Percentiles rank a stretch among this genome's conserved stretches.
Conservation (phyloP, 2,113 vertebrate genomes). For the Malurus melanocephalus region DNA sequence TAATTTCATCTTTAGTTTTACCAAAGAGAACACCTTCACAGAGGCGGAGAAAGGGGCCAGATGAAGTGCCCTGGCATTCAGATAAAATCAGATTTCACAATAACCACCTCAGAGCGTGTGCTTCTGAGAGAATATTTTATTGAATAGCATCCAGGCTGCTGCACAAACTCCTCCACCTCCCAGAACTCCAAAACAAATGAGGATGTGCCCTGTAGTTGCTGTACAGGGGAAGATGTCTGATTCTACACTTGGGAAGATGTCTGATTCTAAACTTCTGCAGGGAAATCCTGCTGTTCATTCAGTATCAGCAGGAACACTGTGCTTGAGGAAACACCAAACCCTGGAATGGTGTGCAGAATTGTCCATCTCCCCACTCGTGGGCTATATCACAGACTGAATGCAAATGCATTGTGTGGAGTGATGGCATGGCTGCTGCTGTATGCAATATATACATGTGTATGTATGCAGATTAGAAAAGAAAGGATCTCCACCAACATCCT, state of each 20-base stretch:
- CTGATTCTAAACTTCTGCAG: neutral
- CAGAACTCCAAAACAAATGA: conserved; percentile 14
- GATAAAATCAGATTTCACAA: conserved; percentile 8
- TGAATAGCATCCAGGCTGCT: neutral
- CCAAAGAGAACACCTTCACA: neutral
- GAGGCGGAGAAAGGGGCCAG: neutral
- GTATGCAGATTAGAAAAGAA: neutral
- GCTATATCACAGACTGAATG: neutral
- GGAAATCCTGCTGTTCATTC: neutral
- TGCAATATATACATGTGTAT: neutral
- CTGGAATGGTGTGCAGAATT: neutral
- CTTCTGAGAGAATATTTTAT: conserved; percentile 16
- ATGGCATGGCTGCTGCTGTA: neutral
- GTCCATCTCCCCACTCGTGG: neutral
- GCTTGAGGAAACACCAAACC: neutral
- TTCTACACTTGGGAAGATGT: neutral
- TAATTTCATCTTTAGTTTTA: conserved; percentile 33
- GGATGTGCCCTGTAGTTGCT: neutral
- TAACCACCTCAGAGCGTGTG: neutral
- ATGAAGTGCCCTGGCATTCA: neutral
- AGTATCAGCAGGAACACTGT: neutral
- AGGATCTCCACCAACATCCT: neutral
- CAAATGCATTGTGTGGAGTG: neutral
- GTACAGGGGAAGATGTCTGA: neutral
- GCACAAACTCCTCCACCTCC: neutral